Evolutionary conservation across 2,888 invertebrate species (phyloP).

Genomic region (Hirudinaria manillensis): DNA sequence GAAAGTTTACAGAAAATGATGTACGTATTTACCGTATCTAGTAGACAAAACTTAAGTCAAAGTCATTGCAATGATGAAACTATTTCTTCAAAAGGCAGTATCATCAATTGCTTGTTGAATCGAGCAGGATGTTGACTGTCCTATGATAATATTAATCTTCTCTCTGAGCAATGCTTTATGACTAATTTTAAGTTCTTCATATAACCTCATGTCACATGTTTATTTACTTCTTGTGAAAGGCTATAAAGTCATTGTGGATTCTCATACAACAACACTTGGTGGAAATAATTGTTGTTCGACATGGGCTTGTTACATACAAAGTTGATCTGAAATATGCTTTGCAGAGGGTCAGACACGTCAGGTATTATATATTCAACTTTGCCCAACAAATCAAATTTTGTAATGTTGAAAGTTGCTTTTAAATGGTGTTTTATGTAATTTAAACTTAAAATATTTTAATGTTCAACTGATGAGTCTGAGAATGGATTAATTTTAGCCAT

Average conservation of each 20-base stretch:
- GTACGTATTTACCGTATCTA: not conserved
- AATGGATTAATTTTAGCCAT: too few relatives aligned
- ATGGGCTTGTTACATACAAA: conserved; percentile 17
- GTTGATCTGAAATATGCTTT: not conserved
- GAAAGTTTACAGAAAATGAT: not conserved
- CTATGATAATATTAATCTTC: conserved; percentile 21
- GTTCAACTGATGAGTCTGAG: too few relatives aligned
- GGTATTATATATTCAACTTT: not conserved
- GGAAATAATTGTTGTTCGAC: not conserved
- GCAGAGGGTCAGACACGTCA: not conserved
- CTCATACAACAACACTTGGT: conserved; percentile 11
- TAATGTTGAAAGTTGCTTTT: not conserved
- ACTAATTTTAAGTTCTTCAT: not conserved
- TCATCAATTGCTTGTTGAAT: not conserved
- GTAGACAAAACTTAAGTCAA: not conserved
- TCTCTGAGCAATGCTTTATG: conserved; percentile 21
- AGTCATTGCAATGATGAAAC: conserved; percentile 8
- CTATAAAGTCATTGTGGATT: conserved; percentile 18
- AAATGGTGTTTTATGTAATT: not conserved
- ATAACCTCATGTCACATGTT: not conserved
- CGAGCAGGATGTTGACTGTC: conserved; percentile 10
- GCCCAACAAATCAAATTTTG: too few relatives aligned
- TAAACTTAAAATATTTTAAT: not conserved
- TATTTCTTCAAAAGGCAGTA: not conserved
- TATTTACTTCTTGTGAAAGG: conserved; percentile 6